Conservation (phyloP, 2,797 vertebrate genomes). For the Galagoides demidoff region DNA sequence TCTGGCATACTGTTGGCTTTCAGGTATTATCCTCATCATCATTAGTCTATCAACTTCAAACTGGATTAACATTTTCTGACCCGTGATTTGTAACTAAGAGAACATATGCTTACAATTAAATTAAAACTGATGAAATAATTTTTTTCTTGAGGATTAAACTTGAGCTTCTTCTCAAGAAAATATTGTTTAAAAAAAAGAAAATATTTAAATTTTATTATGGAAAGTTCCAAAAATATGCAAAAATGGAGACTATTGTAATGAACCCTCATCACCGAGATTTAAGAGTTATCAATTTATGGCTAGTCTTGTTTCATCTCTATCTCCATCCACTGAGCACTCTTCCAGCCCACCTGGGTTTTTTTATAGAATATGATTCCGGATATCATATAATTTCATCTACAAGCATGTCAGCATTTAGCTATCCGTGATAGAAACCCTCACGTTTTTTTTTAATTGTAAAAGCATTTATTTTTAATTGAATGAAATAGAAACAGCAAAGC, state of each 20-base stretch:
- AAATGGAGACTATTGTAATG: background rate
- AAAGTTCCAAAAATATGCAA: background rate
- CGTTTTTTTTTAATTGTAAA: background rate
- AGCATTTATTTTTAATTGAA: constrained; percentile 22
- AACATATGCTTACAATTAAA: background rate
- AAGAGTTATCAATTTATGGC: background rate
- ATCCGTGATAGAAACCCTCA: background rate
- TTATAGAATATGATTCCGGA: background rate
- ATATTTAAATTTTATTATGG: background rate
- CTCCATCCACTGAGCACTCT: background rate
- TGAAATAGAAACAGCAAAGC: constrained; percentile 2
- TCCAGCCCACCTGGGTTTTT: background rate
- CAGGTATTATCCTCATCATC: background rate
- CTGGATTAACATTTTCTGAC: background rate
- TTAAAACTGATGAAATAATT: background rate
- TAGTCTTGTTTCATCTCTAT: background rate
- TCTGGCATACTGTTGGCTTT: background rate
- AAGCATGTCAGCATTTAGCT: background rate
- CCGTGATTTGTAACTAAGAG: background rate
- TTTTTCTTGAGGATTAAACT: constrained; percentile 12
- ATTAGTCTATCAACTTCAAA: background rate
- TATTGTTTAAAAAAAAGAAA: background rate
- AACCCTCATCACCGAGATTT: background rate
- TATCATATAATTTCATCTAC: background rate
- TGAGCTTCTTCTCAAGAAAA: constrained; percentile 40